Evolutionary conservation across 2,888 invertebrate genomes (phyloP), one percentile per base, ranked within the genome.

Genomic region (Drosophila recens): DNA sequence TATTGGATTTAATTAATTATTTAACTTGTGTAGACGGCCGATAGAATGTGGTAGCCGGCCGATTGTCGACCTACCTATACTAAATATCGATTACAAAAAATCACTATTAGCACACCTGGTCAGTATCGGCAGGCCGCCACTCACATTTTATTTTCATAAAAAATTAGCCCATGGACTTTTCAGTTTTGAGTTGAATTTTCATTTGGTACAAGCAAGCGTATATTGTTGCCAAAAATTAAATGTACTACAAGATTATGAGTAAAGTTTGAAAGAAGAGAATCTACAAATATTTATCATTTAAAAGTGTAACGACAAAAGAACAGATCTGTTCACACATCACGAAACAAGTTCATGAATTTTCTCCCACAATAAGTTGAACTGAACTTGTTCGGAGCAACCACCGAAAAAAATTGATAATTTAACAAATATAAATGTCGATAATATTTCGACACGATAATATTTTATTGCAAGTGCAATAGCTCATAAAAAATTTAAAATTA

Each of bases 41-140:
- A 74, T 74, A 45, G 62, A 79, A 33, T 70, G 52, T 34, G 65
- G 58, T 79, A 63, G 79, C 69, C 75, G 75, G 75, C 53, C 76
- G 79, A 79, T 74, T 63, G 48, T 56, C 40, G 54, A 52, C 49
- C 57, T 64, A 64, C 36, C 42, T 38, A 56, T 43, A 51, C 38
- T 38, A 27, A 56, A 59, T 59, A 75, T 72, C 72, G 77, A 58
- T 67, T 40, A 10, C 4, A 20, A 34, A n/a, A 46, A 57, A 15
- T 48, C 34, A 42, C 45, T 38, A 23, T 13, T 40, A 33, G 36
- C 57, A 73, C 0, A 64, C 38, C 64, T 52, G 62, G n/a, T n/a
- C 9, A 13, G 4, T 33, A 78, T 75, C 78, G 78, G 1, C 15
- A 17, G 8, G n/a, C 72, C 77, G 3, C 67, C 61, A 58, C 67